These are phyloP conservation scores for Indri indri DNA, from an alignment of 2,113 vertebrate species.

Conservation along the genomic window DNA sequence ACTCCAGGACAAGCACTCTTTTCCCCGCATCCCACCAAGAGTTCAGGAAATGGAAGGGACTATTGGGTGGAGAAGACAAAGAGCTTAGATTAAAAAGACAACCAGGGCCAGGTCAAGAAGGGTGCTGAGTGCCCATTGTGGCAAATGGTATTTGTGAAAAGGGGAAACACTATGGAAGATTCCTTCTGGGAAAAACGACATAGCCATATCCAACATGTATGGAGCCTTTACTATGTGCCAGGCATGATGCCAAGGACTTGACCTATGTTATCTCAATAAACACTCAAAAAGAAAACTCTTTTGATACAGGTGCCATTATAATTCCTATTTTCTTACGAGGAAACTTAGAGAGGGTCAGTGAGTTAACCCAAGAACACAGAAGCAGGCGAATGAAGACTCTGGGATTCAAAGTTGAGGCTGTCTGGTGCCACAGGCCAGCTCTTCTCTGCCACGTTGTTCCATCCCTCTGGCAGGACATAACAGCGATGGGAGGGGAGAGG, in stretches of 20 bases:
- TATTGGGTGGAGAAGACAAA: background rate
- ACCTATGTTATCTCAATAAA: background rate
- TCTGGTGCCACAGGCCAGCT: background rate
- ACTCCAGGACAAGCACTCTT: background rate
- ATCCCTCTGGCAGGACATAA: background rate
- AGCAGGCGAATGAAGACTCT: background rate
- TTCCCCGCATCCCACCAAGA: background rate
- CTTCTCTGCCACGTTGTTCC: background rate
- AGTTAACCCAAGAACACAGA: background rate
- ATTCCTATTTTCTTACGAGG: background rate
- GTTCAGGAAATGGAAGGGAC: background rate
- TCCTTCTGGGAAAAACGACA: background rate
- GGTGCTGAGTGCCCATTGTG: background rate
- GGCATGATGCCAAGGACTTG: background rate
- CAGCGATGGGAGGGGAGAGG: background rate
- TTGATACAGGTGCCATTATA: background rate
- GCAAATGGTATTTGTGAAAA: background rate
- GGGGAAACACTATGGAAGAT: background rate
- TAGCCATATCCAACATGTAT: background rate
- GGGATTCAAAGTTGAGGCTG: background rate
- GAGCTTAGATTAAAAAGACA: background rate
- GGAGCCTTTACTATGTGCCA: background rate
- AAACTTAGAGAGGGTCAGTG: conserved; percentile 12
- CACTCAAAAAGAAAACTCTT: background rate
- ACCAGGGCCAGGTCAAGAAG: background rate